Evolutionary conservation across 2,888 invertebrate genomes (phyloP).

Genomic region (Prenolepis imparis): DNA sequence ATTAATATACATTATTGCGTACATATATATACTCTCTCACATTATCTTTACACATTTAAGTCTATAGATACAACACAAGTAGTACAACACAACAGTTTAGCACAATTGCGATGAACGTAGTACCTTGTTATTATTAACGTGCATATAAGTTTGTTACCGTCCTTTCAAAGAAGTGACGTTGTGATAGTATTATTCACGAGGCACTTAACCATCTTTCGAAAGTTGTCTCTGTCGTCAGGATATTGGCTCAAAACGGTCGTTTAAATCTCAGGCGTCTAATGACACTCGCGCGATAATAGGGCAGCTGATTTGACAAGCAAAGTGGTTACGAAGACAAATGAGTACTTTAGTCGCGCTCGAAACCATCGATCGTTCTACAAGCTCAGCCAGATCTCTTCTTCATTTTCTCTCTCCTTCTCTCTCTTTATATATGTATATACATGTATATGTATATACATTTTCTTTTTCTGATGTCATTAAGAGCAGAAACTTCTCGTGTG

Average conservation of each 20-base stretch:
- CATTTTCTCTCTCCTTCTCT: slow-evolving; percentile 10
- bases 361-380: slow-evolving; percentile 69
- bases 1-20: slow-evolving; percentile 7
- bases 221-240: slow-evolving; percentile 63
- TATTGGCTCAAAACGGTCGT: slow-evolving; percentile 72
- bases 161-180: slow-evolving; percentile 28
- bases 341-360: slow-evolving; percentile 68
- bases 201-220: slow-evolving; percentile 56
- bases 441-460: background rate
- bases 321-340: slow-evolving; percentile 81
- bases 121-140: slow-evolving; percentile 31
- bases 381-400: slow-evolving; percentile 46
- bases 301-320: slow-evolving; percentile 78
- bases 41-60: slow-evolving; percentile 30
- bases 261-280: slow-evolving; percentile 75
- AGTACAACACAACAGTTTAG: slow-evolving; percentile 26
- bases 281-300: slow-evolving; percentile 72
- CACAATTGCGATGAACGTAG: slow-evolving; percentile 4
- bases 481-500: slow-evolving; percentile 64
- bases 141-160: slow-evolving; percentile 40
- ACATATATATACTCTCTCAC: background rate
- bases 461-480: slow-evolving; percentile 77
- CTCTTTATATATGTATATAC: background rate
- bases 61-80: slow-evolving; percentile 7
- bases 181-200: slow-evolving; percentile 49